Conservation (phyloP, 2,797 vertebrate species). For the Morus bassanus region DNA sequence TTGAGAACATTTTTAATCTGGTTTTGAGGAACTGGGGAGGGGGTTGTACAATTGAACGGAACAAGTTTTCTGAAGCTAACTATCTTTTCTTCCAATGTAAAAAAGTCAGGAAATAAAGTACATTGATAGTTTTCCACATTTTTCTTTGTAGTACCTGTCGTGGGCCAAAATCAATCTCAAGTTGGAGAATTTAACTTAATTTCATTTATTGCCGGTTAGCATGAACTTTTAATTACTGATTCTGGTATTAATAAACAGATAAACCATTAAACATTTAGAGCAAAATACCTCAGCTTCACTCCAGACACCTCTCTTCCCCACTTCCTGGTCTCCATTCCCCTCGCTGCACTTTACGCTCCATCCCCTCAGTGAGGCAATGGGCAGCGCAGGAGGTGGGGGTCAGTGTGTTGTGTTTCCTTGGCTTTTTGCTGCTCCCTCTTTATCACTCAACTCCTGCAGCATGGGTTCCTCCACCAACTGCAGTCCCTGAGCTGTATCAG, state of each 20-base stretch:
- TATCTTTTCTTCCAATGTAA: neutral
- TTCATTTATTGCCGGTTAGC: neutral
- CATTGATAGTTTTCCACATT: neutral
- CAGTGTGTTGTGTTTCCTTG: neutral
- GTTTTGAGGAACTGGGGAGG: neutral
- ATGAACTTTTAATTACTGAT: neutral
- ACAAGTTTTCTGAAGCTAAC: neutral
- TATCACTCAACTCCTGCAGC: neutral
- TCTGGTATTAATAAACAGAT: neutral
- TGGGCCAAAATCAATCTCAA: neutral
- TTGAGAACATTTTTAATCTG: neutral
- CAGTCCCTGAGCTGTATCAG: neutral
- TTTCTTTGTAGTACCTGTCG: neutral
- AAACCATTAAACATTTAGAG: neutral
- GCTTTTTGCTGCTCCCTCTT: neutral
- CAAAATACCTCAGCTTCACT: neutral
- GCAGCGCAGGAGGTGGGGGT: neutral
- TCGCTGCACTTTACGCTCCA: accelerated
- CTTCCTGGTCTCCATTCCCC: neutral
- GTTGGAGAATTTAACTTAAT: neutral
- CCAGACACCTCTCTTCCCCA: neutral
- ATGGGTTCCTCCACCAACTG: neutral
- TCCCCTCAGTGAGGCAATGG: neutral
- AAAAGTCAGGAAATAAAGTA: neutral
- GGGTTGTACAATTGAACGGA: neutral